These are phyloP conservation scores for Cheirogaleus major DNA, from an alignment of 2,797 vertebrate species.

Conservation along the genomic window DNA sequence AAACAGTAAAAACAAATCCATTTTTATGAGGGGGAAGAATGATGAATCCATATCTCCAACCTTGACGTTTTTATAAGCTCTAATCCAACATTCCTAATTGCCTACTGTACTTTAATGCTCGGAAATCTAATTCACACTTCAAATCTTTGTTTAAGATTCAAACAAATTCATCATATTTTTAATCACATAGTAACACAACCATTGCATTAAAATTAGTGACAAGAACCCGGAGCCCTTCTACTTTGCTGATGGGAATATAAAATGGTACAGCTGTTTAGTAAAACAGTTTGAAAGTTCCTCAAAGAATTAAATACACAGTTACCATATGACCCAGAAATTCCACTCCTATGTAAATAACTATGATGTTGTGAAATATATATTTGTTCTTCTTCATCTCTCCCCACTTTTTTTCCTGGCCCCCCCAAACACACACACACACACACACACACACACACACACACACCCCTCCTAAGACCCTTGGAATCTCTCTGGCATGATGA, in stretches of 20 bases:
- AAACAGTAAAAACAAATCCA: neutral
- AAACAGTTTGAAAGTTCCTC: neutral
- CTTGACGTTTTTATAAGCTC: neutral
- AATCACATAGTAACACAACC: neutral
- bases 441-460: too few relatives aligned
- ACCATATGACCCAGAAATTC: neutral
- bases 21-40: neutral
- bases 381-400: neutral
- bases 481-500: neutral
- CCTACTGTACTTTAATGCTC: neutral
- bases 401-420: neutral
- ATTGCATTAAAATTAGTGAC: neutral
- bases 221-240: neutral
- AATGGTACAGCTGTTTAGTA: neutral
- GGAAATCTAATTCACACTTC: neutral
- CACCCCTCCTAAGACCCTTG: neutral
- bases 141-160: neutral
- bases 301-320: neutral
- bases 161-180: neutral
- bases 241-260: neutral
- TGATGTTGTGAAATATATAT: neutral
- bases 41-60: neutral
- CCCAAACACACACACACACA: too few relatives aligned
- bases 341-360: neutral
- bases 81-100: neutral